Conservation (phyloP, 2,888 invertebrate species). For the Anaspis maculata region DNA sequence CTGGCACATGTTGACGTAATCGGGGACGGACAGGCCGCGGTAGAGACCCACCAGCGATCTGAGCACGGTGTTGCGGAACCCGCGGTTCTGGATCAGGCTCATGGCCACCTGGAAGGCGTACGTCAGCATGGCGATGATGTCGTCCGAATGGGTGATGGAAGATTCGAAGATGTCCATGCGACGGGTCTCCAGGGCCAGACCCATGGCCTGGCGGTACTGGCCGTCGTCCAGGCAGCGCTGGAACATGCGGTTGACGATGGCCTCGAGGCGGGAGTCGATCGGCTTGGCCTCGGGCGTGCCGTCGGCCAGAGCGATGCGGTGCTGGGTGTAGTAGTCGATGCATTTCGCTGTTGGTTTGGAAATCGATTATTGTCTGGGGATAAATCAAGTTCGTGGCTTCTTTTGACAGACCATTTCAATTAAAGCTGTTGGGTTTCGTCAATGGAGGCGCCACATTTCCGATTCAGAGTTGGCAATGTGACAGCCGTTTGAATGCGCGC, state of each 20-base stretch:
- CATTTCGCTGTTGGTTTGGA: slow-evolving; percentile 88
- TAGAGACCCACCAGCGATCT: slow-evolving; percentile 85
- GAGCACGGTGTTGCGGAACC: slow-evolving; percentile 85
- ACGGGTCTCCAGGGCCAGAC: slow-evolving; percentile 91
- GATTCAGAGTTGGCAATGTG: too few species aligned
- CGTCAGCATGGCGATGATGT: slow-evolving; percentile 80
- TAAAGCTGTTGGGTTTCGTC: too few species aligned
- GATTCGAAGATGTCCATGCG: slow-evolving; percentile 95
- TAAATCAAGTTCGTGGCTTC: too few species aligned
- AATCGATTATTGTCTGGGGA: too few species aligned
- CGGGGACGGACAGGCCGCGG: slow-evolving; percentile 79
- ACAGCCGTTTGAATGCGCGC: too few species aligned
- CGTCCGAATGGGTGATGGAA: slow-evolving; percentile 87
- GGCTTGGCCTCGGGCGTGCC: slow-evolving; percentile 56
- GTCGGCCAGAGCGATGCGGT: slow-evolving; percentile 66
- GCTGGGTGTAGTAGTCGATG: slow-evolving; percentile 92
- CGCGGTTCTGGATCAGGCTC: slow-evolving; percentile 90
- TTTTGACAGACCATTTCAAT: too few species aligned
- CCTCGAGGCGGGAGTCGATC: slow-evolving; percentile 78
- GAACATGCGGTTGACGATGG: slow-evolving; percentile 96
- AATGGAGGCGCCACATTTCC: too few species aligned
- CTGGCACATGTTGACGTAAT: slow-evolving; percentile 98
- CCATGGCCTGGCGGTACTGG: slow-evolving; percentile 92
- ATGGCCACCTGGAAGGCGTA: slow-evolving; percentile 96
- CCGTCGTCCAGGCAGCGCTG: slow-evolving; percentile 90